These are phyloP conservation scores for Empidonax traillii DNA, from an alignment of 2,113 vertebrate genomes.

Conservation along the genomic window DNA sequence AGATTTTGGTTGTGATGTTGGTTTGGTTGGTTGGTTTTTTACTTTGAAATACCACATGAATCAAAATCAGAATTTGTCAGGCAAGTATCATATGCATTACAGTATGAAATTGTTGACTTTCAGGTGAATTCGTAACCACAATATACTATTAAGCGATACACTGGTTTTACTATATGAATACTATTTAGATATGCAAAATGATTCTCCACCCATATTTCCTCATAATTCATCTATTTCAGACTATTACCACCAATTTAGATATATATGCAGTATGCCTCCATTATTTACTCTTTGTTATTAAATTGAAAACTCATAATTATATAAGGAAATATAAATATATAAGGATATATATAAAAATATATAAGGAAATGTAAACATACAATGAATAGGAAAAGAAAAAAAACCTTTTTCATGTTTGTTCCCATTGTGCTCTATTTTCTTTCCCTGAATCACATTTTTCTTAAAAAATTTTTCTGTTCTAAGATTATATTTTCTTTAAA, in stretches of 20 bases:
- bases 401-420: rapidly evolving
- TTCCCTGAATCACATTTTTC: neutral
- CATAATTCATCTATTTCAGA: neutral
- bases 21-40: neutral
- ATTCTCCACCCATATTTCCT: neutral
- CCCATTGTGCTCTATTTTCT: neutral
- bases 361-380: neutral
- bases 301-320: neutral
- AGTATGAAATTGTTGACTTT: neutral
- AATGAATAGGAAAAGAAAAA: neutral
- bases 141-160: neutral
- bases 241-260: neutral
- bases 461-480: neutral
- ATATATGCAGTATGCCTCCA: neutral
- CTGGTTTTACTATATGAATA: neutral
- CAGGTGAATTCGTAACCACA: neutral
- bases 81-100: neutral
- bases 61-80: neutral
- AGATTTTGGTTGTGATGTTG: neutral
- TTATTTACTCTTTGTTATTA: neutral
- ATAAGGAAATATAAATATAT: neutral
- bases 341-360: too few species aligned
- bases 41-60: neutral
- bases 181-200: neutral
- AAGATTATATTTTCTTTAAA: neutral